Evolutionary conservation across 2,797 vertebrate species (phyloP), one percentile per base, ranked within the genome.

Genomic region (Gorsachius magnificus): DNA sequence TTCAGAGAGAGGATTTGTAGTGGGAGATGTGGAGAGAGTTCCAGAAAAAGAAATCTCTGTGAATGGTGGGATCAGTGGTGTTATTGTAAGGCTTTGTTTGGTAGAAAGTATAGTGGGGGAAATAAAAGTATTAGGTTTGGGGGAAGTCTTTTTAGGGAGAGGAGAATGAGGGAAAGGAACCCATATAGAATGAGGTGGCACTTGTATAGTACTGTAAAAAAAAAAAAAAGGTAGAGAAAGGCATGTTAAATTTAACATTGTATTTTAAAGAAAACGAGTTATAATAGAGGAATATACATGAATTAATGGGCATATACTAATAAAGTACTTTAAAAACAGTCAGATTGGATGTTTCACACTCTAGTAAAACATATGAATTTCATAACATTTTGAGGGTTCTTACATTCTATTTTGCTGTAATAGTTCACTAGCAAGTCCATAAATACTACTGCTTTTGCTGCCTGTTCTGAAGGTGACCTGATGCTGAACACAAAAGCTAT

Each of bases 131-230:
- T 84, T 70, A 64, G 91, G n/a, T 80, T 50, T 90, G 89, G 78
- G 43, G 26, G 36, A 24, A 92, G 87, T 41, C 61, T 48, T 85
- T 69, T 88, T 95, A 66, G 51, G 33, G 21, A 90, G 69, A 90
- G 22, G 31, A 79, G 56, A 78, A 84, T 24, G 90, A 89, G 58
- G 36, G 22, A 74, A 71, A 50, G 96, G 89, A 88, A 81, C 41
- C 68, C 65, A 87, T 93, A 80, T 48, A 57, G 96, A 97, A 83
- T 79, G 66, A 91, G 97, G 36, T 24, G 97, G 94, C 70, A 96
- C 82, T 93, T 98, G 89, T 60, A 97, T 91, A 77, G 95, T 96
- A 91, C 98, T 98, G 90, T 71, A 96, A 93, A 92, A 95, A 92
- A 95, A 92, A 95, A 20, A 48, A 94, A 48, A 64, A 95, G 53